Base-by-base conservation (phyloP, 2,888 invertebrate genomes). In the Phymatocera aterrima region DNA sequence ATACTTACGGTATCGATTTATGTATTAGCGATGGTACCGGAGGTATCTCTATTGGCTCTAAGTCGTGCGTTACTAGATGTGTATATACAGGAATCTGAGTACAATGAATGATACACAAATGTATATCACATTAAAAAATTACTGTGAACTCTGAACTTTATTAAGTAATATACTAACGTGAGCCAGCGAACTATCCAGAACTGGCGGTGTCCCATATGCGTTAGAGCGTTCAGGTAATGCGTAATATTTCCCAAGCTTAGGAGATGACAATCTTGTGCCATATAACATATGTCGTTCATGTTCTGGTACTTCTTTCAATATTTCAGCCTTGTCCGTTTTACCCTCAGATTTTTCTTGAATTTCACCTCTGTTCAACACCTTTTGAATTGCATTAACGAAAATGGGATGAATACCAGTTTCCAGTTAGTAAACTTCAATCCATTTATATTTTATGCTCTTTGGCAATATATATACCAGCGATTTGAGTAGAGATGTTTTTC, bases 11-110 rank as follows among this genome's bases (percentile, higher is more conserved):
- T 51, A 75, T 15, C 40, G 60, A 75, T 75, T 75, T 75, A 21
- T 60, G 60, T 48, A 72, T 72, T 18, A 85, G 79, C 0, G 83
- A 72, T 2, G 94, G 94, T 81, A 93, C 93, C 75, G 91, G 86
- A 78, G 94, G 93, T 48, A 92, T 91, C 72, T 92, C 91, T 83
- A 95, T 91, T 77, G 93, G 92, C 85, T 89, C 88, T 68, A 94
- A 92, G 61, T 92, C 91, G 83, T 94, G 93, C 88, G 94, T 92
- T 84, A 93, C 92, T 82, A 95, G 91, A 90, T 95, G 95, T 79
- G 93, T 89, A 90, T 94, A 95, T 81, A 95, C 93, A 77, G 95
- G 95, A 89, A 95, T 95, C 94, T 94, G 81, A 68, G 90, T 86
- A 72, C 31, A 79, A 77, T 65, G 8, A 61, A 72, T 37, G 43